A percentile compares a stretch with the other conserved stretches of the same genome.
Conservation (phyloP, 2,113 vertebrate genomes). For the Ptyas mucosa region DNA sequence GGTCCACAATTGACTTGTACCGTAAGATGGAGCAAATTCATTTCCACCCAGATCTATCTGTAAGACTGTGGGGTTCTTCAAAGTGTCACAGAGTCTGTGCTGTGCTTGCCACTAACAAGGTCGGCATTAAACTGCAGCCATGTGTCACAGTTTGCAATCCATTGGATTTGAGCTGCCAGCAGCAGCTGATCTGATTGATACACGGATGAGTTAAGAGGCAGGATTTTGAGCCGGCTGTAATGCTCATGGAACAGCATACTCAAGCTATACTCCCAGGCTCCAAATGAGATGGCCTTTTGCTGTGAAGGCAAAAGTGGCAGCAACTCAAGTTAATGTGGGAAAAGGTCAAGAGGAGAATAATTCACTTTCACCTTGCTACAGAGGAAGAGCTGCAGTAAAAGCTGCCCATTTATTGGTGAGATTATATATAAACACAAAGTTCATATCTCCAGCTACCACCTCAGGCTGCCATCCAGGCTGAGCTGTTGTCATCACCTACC, state of each 20-base stretch:
- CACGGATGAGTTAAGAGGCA: not conserved
- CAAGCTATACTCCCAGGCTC: conserved; percentile 29
- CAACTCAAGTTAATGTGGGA: conserved; percentile 42
- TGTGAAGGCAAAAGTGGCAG: conserved; percentile 40
- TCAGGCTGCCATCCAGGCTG: conserved; percentile 45
- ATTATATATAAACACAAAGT: conserved; percentile 46
- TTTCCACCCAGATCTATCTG: not conserved
- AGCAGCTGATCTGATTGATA: not conserved
- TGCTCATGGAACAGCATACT: conserved; percentile 21
- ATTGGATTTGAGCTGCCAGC: not conserved
- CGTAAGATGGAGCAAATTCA: not conserved
- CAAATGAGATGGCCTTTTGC: conserved; percentile 52
- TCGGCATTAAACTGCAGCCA: not conserved
- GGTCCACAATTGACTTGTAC: not conserved
- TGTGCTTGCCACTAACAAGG: not conserved
- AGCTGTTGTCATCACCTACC: conserved; percentile 70
- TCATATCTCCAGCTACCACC: conserved; percentile 57
- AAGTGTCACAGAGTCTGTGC: not conserved
- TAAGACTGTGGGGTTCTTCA: not conserved
- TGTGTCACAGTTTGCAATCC: not conserved
- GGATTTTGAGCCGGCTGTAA: conserved; percentile 9
- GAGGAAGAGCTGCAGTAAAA: conserved; percentile 64
- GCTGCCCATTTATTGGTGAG: conserved; percentile 58
- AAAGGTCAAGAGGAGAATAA: conserved; percentile 53
- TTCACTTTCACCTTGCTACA: conserved; percentile 71